A percentile compares a stretch with the other conserved stretches of the same genome.
Evolutionary conservation across 92 coral and sea anemone genomes (phyloP).

Genomic region (Umimayanthus chanpuru): DNA sequence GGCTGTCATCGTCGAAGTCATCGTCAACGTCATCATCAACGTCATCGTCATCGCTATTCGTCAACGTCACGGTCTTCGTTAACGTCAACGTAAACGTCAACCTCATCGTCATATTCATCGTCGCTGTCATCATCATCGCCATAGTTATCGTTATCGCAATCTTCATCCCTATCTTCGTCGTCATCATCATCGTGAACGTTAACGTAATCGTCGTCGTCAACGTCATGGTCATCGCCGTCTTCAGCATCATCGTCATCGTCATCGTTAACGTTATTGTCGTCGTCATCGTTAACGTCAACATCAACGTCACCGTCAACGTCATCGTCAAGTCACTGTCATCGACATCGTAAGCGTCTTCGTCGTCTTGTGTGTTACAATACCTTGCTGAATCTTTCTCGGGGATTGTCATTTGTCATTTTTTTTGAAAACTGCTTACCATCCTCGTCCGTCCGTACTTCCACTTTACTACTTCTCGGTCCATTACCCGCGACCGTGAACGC

Average conservation of each 20-base stretch:
- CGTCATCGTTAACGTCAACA: too few relatives aligned
- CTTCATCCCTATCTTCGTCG: too few relatives aligned
- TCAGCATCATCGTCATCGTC: too few relatives aligned
- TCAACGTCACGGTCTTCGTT: too few relatives aligned
- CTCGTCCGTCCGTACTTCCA: slow-evolving; percentile 85
- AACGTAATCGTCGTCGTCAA: neutral
- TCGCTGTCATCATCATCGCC: too few relatives aligned
- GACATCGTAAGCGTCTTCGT: neutral
- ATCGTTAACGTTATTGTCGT: too few relatives aligned
- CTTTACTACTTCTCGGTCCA: slow-evolving; percentile 68
- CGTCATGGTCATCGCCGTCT: neutral
- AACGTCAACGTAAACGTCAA: too few relatives aligned
- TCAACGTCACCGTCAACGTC: neutral
- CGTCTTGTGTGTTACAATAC: neutral
- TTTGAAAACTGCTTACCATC: slow-evolving; percentile 60
- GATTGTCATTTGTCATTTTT: neutral
- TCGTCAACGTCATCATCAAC: too few relatives aligned
- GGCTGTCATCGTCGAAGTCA: too few relatives aligned
- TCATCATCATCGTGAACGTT: too few relatives aligned
- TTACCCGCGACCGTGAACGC: slow-evolving; percentile 74
- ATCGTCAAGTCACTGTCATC: neutral
- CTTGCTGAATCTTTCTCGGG: neutral
- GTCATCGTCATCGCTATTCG: too few relatives aligned
- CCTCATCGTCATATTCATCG: too few relatives aligned
- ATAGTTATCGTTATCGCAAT: neutral